Base-by-base conservation (phyloP, 2,113 vertebrate genomes). In the Cichladusa arquata region DNA sequence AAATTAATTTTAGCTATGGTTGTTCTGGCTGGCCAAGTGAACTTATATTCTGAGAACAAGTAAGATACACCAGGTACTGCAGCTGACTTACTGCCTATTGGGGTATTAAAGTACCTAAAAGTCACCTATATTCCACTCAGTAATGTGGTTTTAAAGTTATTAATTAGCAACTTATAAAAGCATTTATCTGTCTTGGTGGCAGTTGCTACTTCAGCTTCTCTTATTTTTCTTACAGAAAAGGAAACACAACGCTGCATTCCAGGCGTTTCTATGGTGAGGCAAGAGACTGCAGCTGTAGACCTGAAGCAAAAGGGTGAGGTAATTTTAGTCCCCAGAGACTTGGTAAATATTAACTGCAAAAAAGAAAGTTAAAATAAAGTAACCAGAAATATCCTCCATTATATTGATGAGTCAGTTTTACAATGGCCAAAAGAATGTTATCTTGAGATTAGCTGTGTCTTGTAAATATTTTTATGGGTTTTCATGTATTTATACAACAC, bases 341-440 rank as follows among this genome's bases (percentile, higher is more conserved):
- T 98, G 98, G 99, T 98, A 99, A 99, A 99, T 99, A 99, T 99
- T 99, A 99, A 98, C 98, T 98, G 98, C 98, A 98, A 98, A 98
- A 98, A 98, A 98, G 98, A 98, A 98, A 98, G 98, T 98, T 98
- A 98, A 98, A 97, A 94, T 85, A 92, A 94, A 97, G 86, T 80
- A 87, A 92, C 92, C 65, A 83, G 90, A 97, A 95, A 96, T 92
- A 95, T 44, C 88, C 79, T 96, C 88, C 72, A 72, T 97, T 97
- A 96, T 96, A 97, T 82, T 96, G 96, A 98, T 97, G 91, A 96
- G 64, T 96, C 93, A 95, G 84, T 95, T 98, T 96, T 96, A 90
- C 71, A 96, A 85, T 34, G 80, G 57, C 91, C 95, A 95, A 94
- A 96, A 96, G 95, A 96, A 91, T 66, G 81, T 95, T 97, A 96